phyloP scores from a whole-genome alignment of 2,888 invertebrate species.

The Quadriops clusia region DNA sequence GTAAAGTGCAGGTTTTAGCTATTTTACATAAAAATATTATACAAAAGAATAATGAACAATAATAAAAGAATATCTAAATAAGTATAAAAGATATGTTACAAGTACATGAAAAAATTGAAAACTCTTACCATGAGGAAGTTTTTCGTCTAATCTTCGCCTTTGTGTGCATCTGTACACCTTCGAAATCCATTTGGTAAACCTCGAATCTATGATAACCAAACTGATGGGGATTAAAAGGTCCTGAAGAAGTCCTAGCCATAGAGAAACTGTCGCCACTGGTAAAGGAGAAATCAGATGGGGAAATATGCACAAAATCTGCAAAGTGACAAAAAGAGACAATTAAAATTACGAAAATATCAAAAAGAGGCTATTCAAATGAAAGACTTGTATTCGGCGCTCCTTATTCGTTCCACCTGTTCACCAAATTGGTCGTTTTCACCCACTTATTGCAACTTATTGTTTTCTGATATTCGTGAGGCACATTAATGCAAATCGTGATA shows the following conservation, averaged over 20 bases:
- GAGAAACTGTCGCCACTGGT: constrained; percentile 42
- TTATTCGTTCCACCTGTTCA: too few relatives aligned
- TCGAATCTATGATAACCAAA: constrained; percentile 44
- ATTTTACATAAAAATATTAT: not conserved
- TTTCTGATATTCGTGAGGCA: too few relatives aligned
- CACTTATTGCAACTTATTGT: too few relatives aligned
- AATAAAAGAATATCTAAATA: not conserved
- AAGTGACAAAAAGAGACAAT: constrained; percentile 11
- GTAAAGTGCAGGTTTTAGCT: too few relatives aligned
- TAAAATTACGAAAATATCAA: not conserved
- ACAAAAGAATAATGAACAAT: not conserved
- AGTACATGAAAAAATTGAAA: not conserved
- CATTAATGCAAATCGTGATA: too few relatives aligned
- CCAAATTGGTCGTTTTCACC: too few relatives aligned
- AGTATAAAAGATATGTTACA: not conserved
- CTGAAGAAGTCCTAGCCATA: constrained; percentile 46
- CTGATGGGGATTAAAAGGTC: constrained; percentile 45
- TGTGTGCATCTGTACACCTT: constrained; percentile 37
- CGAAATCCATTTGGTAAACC: constrained; percentile 44
- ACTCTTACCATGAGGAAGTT: constrained; percentile 34
- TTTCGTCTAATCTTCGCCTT: constrained; percentile 29
- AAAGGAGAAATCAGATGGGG: constrained; percentile 40
- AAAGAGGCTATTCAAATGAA: too few relatives aligned
- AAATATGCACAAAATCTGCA: constrained; percentile 41
- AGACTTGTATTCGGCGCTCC: too few relatives aligned